Evolutionary conservation across 1,140 invertebrate species (phyloP), one percentile per base, ranked within the genome.

Genomic region (Tetranychus urticae): DNA sequence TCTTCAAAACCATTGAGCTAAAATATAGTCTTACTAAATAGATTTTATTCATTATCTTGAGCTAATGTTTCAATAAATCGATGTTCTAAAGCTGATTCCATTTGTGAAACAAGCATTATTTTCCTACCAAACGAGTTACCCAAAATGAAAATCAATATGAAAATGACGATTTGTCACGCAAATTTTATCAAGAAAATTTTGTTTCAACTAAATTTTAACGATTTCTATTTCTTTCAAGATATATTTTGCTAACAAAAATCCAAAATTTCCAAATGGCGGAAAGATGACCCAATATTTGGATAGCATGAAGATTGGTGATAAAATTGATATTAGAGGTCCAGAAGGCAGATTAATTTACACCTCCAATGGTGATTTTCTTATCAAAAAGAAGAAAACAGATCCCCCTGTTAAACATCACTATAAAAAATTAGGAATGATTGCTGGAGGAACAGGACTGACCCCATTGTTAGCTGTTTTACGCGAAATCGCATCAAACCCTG

Each of bases 251-350:
- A 86, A 92, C 77, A 81, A 86, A 2, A 89, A 98, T 73, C 92
- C 92, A 0, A 93, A 94, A 73, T 98, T 97, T 71, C 93, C 92
- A 0, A 88, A 93, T 36, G 96, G 94, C 64, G 92, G 91, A 36
- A 94, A 94, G 77, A 82, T 97, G 82, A 88, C 88, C 4, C 94
- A 98, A 70, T 78, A 96, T 71, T 73, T 99, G 60, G 86, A 98
- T 66, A 79, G 77, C 66, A 77, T 98, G 77, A 81, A 86, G 66
- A 79, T 97, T 62, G 92, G 91, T 37, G 88, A 96, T 60, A 86
- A 80, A 23, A 88, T 98, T 66, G 88, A 96, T 70, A 82, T 97
- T 37, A 77, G 90, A 58, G 94, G 94, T 57, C 94, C 94, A 3
- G 86, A 85, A 14, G 94, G 94, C 8, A 77, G 86, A 58, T 73